A percentile compares a stretch with the other conserved stretches of the same genome.
phyloP scores from a whole-genome alignment of 2,113 vertebrate genomes.

The Phaethon lepturus region DNA sequence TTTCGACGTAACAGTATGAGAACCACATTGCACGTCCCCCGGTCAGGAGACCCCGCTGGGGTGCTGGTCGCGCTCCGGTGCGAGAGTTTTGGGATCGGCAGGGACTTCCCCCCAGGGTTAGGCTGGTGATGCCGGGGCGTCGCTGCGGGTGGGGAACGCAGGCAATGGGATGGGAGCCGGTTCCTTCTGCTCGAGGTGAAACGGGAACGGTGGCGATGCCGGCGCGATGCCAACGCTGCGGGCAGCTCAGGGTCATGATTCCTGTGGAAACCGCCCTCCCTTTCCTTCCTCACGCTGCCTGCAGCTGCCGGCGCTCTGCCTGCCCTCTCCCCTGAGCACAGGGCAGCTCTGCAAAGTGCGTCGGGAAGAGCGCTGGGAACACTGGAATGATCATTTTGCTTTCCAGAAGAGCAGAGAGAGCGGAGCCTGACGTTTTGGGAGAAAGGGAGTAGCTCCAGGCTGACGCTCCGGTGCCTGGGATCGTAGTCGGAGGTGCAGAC shows the following conservation, averaged over 20 bases:
- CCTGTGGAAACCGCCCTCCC: background rate
- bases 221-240: rapidly evolving
- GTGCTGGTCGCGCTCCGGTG: rapidly evolving
- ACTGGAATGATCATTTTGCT: background rate
- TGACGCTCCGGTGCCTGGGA: rapidly evolving
- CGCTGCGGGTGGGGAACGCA: background rate
- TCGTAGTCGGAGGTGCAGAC: rapidly evolving
- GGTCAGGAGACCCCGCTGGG: rapidly evolving
- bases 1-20: rapidly evolving
- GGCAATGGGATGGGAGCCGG: background rate
- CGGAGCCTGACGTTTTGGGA: background rate
- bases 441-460: background rate
- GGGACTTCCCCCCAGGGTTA: background rate
- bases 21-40: rapidly evolving
- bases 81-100: background rate
- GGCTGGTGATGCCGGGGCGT: background rate
- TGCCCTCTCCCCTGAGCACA: background rate
- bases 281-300: background rate
- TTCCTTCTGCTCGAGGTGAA: background rate
- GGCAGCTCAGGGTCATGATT: background rate
- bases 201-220: background rate
- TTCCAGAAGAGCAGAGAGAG: background rate
- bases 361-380: background rate
- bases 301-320: background rate
- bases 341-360: background rate